Conservation (phyloP, 2,888 invertebrate genomes). For the Agrochola macilenta region DNA sequence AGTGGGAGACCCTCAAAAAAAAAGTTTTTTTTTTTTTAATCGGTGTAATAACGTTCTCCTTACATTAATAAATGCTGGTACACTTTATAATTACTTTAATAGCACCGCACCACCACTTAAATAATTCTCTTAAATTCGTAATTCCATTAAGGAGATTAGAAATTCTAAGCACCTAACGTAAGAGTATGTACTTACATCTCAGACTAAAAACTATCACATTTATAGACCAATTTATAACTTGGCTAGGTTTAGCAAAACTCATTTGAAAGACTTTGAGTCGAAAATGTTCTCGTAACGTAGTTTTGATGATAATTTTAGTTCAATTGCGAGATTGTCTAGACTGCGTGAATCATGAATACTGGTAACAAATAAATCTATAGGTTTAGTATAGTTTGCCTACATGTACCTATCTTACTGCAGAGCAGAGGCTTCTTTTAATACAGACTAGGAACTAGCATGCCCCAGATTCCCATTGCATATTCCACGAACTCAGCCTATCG, state of each 20-base stretch:
- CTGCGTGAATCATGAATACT: slow-evolving; percentile 13
- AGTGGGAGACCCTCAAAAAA: no score
- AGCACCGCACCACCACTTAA: background rate
- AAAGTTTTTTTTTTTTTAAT: no score
- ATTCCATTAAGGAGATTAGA: slow-evolving; percentile 5
- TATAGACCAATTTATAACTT: slow-evolving; percentile 41
- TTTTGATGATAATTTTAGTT: slow-evolving; percentile 29
- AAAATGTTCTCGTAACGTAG: slow-evolving; percentile 6
- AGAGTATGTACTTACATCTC: background rate
- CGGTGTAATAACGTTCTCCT: background rate
- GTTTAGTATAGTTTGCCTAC: background rate
- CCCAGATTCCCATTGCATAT: no score
- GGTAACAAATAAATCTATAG: no score
- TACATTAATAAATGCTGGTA: background rate
- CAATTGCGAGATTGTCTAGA: slow-evolving; percentile 31
- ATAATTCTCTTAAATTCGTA: background rate
- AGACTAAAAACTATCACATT: slow-evolving; percentile 21
- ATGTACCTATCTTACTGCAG: background rate
- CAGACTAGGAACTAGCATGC: no score
- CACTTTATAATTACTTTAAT: background rate
- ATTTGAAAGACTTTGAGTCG: slow-evolving; percentile 2
- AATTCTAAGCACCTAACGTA: slow-evolving; percentile 4
- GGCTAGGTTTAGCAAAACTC: background rate
- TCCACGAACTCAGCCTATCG: no score
- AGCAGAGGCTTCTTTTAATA: background rate